A percentile compares a stretch with the other conserved stretches of the same genome.
Conservation (phyloP, 2,797 vertebrate species). For the Sphaeramia orbicularis region DNA sequence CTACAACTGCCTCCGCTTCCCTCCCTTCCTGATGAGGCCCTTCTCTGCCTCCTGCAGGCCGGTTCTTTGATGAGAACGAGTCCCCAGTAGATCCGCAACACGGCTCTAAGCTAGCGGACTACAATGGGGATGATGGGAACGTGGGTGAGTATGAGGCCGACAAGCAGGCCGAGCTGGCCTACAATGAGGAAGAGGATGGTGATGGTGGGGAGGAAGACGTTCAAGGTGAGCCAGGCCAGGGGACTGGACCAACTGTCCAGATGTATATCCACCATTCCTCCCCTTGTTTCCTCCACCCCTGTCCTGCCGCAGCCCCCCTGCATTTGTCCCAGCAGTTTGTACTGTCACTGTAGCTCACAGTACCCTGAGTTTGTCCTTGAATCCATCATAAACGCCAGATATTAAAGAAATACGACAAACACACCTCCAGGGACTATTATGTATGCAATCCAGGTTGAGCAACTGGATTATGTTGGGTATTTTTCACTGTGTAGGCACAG, state of each 20-base stretch:
- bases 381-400: constrained; percentile 24
- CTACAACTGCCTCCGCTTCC: constrained; percentile 72
- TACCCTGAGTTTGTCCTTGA: constrained; percentile 72
- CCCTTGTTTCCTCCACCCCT: constrained; percentile 71
- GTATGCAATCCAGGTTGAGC: constrained; percentile 25
- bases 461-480: constrained; percentile 2
- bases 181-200: constrained; percentile 99
- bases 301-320: constrained; percentile 56
- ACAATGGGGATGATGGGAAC: constrained; percentile 99
- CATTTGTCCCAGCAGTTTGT: constrained; percentile 58
- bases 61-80: constrained; percentile 99
- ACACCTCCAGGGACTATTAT: constrained; percentile 17
- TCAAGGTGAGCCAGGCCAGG: constrained; percentile 96
- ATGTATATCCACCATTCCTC: constrained; percentile 79
- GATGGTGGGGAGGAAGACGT: constrained; percentile 99
- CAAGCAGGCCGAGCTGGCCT: constrained; percentile 99
- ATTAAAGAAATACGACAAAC: constrained; percentile 14
- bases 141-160: constrained; percentile 99
- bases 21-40: constrained; percentile 86
- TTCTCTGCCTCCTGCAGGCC: constrained; percentile 96
- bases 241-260: constrained; percentile 77
- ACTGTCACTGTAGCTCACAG: constrained; percentile 74
- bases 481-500: constrained; percentile 9
- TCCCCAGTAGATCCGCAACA: constrained; percentile 99
- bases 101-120: constrained; percentile 99